phyloP scores from a whole-genome alignment of 2,113 vertebrate genomes.

The Megatriorchis doriae region DNA sequence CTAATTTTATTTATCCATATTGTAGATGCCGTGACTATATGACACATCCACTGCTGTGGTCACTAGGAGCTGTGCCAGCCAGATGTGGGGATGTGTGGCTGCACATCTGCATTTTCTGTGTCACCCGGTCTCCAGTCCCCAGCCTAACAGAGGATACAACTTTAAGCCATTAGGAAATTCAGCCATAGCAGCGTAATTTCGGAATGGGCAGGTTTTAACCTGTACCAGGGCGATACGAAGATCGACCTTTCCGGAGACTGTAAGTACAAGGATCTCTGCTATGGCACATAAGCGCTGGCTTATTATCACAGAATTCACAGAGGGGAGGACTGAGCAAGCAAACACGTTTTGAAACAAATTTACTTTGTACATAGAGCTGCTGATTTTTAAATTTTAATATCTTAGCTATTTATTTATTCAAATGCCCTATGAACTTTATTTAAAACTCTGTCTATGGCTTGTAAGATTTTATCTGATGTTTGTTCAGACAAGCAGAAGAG shows the following conservation, averaged over 20 bases:
- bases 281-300: rapidly evolving
- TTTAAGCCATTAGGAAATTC: background rate
- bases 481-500: background rate
- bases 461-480: background rate
- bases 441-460: background rate
- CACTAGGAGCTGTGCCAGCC: background rate
- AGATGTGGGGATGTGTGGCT: background rate
- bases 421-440: background rate
- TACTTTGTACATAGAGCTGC: background rate
- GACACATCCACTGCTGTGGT: background rate
- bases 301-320: background rate
- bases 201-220: background rate
- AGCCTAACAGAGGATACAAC: background rate
- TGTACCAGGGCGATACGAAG: too few species aligned
- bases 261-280: background rate
- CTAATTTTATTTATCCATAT: background rate
- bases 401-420: background rate
- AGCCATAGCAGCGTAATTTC: background rate
- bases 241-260: background rate
- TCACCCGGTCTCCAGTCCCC: background rate
- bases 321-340: background rate
- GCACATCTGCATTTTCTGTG: background rate
- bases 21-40: too few species aligned
- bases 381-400: background rate
- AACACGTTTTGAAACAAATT: background rate